A percentile compares a stretch with the other conserved stretches of the same genome.
phyloP scores from a whole-genome alignment of 37 sponge, comb jelly and placozoan species.

The Lycopodina hypogea region DNA sequence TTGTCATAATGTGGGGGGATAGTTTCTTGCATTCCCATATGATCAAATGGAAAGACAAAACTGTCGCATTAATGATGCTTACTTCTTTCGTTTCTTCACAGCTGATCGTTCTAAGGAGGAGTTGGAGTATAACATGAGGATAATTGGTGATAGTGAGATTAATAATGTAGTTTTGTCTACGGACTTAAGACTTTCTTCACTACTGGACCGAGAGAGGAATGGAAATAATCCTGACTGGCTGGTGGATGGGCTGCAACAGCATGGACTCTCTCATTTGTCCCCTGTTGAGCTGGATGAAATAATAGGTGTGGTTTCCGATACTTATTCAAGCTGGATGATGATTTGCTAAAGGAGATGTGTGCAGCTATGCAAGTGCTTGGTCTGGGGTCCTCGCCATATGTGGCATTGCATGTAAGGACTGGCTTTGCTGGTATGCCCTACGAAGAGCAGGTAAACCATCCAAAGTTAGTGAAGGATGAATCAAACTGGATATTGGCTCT shows the following conservation, averaged over 20 bases:
- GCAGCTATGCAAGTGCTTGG: slow-evolving; percentile 1
- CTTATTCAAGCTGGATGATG: slow-evolving; percentile 20
- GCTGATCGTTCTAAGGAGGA: slow-evolving; percentile 5
- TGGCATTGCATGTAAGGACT: too few relatives aligned
- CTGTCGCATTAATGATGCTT: neutral
- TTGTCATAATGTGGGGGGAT: slow-evolving; percentile 24
- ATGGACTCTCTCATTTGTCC: slow-evolving; percentile 14
- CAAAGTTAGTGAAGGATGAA: neutral
- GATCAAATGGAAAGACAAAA: slow-evolving; percentile 16
- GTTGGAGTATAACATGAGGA: neutral
- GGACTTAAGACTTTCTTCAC: slow-evolving; percentile 19
- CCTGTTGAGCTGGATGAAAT: slow-evolving; percentile 18
- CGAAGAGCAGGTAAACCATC: slow-evolving; percentile 1
- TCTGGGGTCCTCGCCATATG: too few relatives aligned
- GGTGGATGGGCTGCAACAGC: too few relatives aligned
- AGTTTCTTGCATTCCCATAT: neutral
- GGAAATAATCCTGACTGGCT: slow-evolving; percentile 1
- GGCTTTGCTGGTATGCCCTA: slow-evolving; percentile 27
- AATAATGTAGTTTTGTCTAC: slow-evolving; percentile 11
- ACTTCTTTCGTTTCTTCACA: neutral
- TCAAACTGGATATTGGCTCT: neutral
- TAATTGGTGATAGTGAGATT: neutral
- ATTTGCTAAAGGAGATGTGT: neutral
- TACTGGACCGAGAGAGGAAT: neutral
- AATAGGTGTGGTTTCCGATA: slow-evolving; percentile 32